Conservation (phyloP, 2,113 vertebrate genomes). For the Siniperca knerii region DNA sequence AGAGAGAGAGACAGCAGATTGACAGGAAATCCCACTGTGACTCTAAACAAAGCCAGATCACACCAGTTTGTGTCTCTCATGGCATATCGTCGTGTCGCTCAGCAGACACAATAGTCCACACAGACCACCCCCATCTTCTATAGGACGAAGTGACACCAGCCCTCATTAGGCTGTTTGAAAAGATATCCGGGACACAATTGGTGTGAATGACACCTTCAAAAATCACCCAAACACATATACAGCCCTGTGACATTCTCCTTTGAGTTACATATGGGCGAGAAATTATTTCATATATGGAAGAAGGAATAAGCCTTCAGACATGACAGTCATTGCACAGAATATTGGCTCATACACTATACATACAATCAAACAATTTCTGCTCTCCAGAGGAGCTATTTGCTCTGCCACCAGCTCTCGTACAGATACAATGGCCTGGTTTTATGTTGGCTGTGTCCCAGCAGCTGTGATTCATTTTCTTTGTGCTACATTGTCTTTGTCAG, state of each 20-base stretch:
- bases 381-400: slow-evolving; percentile 7
- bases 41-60: slow-evolving; percentile 62
- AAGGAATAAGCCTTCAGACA: slow-evolving; percentile 10
- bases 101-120: slow-evolving; percentile 38
- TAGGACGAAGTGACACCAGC: slow-evolving; percentile 62
- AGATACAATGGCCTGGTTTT: slow-evolving; percentile 45
- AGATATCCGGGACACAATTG: slow-evolving; percentile 34
- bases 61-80: slow-evolving; percentile 50
- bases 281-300: not conserved
- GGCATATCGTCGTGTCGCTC: slow-evolving; percentile 31
- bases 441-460: slow-evolving; percentile 37
- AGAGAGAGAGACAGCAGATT: slow-evolving; percentile 45
- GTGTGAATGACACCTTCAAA: slow-evolving; percentile 33
- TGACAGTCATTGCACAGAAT: slow-evolving; percentile 2
- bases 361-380: slow-evolving; percentile 4
- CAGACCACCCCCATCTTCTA: slow-evolving; percentile 33
- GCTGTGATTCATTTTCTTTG: slow-evolving; percentile 55
- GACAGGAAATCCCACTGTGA: slow-evolving; percentile 70
- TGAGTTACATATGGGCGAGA: slow-evolving; percentile 6
- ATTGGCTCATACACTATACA: slow-evolving; percentile 8
- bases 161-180: slow-evolving; percentile 49
- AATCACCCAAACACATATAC: not conserved
- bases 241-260: slow-evolving; percentile 14
- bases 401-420: slow-evolving; percentile 25
- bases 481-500: slow-evolving; percentile 41